A percentile compares a stretch with the other conserved stretches of the same genome.
These are phyloP conservation scores for Ceriagrion tenellum DNA, from an alignment of 2,888 invertebrate species.

Conservation along the genomic window DNA sequence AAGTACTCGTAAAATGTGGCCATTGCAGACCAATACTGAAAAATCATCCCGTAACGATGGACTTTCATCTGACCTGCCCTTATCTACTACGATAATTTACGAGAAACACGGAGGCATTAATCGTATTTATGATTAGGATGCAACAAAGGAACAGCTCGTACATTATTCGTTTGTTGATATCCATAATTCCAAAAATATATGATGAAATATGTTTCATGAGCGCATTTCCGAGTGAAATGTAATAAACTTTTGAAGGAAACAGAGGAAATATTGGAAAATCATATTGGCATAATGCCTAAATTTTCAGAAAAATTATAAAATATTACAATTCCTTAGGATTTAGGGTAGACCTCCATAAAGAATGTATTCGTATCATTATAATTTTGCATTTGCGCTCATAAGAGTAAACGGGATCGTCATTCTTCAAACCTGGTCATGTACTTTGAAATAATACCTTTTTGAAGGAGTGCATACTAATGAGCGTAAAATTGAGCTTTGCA, in stretches of 20 bases:
- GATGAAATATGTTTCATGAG: neutral
- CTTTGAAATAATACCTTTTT: too few species aligned
- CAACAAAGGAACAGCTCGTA: neutral
- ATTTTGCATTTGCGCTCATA: too few species aligned
- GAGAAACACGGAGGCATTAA: neutral
- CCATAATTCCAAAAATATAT: neutral
- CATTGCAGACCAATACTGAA: neutral
- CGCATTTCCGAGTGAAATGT: neutral
- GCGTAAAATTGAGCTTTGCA: too few species aligned
- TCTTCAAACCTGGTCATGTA: too few species aligned
- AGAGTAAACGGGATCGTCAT: too few species aligned
- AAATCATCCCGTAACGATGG: neutral
- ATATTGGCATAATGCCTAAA: too few species aligned
- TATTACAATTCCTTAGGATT: too few species aligned
- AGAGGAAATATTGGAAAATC: neutral
- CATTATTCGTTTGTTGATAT: neutral
- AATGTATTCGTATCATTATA: too few species aligned
- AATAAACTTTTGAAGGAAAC: neutral
- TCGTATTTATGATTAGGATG: neutral
- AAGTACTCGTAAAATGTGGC: neutral
- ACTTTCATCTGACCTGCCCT: neutral
- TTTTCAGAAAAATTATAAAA: too few species aligned
- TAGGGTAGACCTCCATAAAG: too few species aligned
- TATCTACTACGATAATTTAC: neutral
- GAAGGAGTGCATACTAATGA: too few species aligned